These are phyloP conservation scores for Emydocephalus ijimae DNA, from an alignment of 2,113 vertebrate species.

Conservation along the genomic window DNA sequence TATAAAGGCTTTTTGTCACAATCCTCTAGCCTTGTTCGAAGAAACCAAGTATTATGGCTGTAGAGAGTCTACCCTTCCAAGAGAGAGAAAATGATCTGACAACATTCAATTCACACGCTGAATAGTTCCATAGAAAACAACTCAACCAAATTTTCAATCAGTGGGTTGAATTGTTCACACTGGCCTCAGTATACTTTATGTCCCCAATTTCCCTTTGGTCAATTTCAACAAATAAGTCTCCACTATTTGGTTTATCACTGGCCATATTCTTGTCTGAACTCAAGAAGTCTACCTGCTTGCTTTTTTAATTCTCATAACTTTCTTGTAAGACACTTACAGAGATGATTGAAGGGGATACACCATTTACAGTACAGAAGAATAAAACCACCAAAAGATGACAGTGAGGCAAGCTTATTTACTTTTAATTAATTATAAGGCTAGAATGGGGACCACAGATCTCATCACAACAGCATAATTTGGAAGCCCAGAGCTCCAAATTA, in stretches of 20 bases:
- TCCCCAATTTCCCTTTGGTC: background rate
- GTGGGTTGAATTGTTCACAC: background rate
- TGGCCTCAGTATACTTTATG: background rate
- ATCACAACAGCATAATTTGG: background rate
- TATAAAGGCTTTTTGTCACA: background rate
- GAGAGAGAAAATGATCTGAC: background rate
- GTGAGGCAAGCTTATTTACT: background rate
- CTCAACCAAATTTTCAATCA: background rate
- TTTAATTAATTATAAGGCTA: background rate
- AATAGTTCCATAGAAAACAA: background rate
- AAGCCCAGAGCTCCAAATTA: background rate
- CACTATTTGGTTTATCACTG: background rate
- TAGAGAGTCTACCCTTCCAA: background rate
- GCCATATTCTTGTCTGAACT: background rate
- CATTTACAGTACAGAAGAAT: background rate
- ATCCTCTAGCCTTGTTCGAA: background rate
- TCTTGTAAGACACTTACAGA: background rate
- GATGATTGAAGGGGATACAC: background rate
- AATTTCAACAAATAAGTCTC: background rate
- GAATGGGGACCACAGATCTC: background rate
- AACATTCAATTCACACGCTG: background rate
- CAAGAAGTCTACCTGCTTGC: background rate
- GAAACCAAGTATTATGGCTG: background rate
- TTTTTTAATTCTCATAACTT: background rate
- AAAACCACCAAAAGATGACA: too few relatives aligned